Evolutionary conservation across 35 echinoderm and acorn worm species (phyloP).

Genomic region (Anneissia japonica): DNA sequence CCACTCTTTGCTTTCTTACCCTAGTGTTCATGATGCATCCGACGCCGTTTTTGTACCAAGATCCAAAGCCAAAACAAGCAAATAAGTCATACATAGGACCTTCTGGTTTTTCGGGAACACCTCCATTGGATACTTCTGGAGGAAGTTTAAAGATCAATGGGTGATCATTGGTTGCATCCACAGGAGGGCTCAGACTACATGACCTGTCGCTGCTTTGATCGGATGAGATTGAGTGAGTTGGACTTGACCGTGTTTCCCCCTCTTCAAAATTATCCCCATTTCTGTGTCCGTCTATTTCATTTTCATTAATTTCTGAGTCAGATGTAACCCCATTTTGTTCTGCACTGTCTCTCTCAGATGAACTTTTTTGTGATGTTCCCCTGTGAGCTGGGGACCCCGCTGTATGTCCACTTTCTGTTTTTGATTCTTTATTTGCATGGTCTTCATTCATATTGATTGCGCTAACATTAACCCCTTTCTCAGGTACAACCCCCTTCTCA

Average conservation of each 20-base stretch:
- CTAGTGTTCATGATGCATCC: too few species aligned
- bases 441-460: too few species aligned
- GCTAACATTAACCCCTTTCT: background rate
- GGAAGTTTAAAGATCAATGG: conserved; percentile 43
- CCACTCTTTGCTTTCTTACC: too few species aligned
- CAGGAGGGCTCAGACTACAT: conserved; percentile 31
- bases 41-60: conserved; percentile 7
- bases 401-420: background rate
- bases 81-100: conserved; percentile 70
- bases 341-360: background rate
- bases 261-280: background rate
- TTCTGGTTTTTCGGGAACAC: background rate
- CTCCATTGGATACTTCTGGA: conserved; percentile 28
- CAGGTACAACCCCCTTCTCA: background rate
- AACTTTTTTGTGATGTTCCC: background rate
- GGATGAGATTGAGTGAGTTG: background rate
- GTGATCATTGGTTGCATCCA: conserved; percentile 76
- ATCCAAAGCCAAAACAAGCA: conserved; percentile 62
- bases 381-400: background rate
- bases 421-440: too few species aligned
- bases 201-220: background rate
- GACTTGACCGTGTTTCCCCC: background rate
- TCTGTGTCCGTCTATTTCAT: background rate
- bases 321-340: background rate
- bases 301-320: background rate